phyloP scores from a whole-genome alignment of 1,140 invertebrate genomes.

The Armadillidium nasatum region DNA sequence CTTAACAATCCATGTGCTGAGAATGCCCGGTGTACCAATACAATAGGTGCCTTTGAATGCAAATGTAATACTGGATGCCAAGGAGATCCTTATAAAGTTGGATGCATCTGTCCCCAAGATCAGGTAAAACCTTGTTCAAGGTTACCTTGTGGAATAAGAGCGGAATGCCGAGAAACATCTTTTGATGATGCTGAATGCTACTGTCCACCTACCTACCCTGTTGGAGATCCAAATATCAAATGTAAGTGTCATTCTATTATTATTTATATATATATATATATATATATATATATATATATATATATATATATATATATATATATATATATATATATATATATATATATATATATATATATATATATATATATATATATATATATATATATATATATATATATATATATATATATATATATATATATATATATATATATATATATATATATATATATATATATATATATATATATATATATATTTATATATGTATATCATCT shows the following conservation, averaged over 20 bases:
- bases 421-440: constrained; percentile 14
- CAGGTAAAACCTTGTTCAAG: constrained; percentile 63
- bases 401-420: background rate
- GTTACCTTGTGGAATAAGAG: constrained; percentile 72
- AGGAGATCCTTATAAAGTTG: constrained; percentile 67
- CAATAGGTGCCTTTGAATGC: constrained; percentile 66
- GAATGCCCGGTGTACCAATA: constrained; percentile 74
- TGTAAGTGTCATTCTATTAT: constrained; percentile 60
- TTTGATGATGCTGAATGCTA: constrained; percentile 67
- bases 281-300: no score
- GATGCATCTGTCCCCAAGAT: constrained; percentile 66
- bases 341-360: no score
- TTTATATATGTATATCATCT: no score
- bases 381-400: no score
- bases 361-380: no score
- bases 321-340: no score
- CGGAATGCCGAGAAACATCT: constrained; percentile 63
- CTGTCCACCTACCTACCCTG: constrained; percentile 71
- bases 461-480: constrained; percentile 4
- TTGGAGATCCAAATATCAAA: constrained; percentile 75
- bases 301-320: no score
- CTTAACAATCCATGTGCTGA: constrained; percentile 72
- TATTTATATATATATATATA: no score
- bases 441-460: constrained; percentile 1
- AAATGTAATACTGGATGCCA: constrained; percentile 70